Percentiles rank a stretch among this genome's conserved stretches.
Evolutionary conservation across 1,140 invertebrate species (phyloP).

Genomic region (Hydropsyche tenuis): DNA sequence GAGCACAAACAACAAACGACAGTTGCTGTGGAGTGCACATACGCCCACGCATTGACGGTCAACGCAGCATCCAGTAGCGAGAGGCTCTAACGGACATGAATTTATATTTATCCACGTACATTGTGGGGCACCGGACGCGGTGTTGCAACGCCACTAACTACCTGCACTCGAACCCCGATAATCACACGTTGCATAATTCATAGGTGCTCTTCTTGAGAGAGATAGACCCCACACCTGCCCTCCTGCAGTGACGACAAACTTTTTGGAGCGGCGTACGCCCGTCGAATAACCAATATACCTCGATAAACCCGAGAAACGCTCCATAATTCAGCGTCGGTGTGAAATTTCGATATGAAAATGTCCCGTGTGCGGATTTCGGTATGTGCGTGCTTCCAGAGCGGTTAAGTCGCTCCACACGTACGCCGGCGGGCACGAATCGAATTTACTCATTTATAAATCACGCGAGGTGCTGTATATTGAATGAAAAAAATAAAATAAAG

Average conservation of each 20-base stretch:
- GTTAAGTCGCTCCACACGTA: too few relatives aligned
- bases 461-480: background rate
- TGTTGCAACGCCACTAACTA: slow-evolving; percentile 14
- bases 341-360: too few relatives aligned
- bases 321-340: too few relatives aligned
- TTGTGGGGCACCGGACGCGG: background rate
- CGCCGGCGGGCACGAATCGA: slow-evolving; percentile 9
- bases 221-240: background rate
- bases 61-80: background rate
- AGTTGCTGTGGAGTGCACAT: too few relatives aligned
- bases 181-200: slow-evolving; percentile 24
- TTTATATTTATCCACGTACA: background rate
- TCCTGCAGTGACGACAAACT: slow-evolving; percentile 3
- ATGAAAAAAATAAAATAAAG: too few relatives aligned
- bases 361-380: too few relatives aligned
- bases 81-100: background rate
- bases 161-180: slow-evolving; percentile 17
- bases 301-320: too few relatives aligned
- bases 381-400: too few relatives aligned
- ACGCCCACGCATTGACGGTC: background rate
- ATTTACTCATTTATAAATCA: slow-evolving; percentile 10
- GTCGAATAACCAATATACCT: slow-evolving; percentile 5
- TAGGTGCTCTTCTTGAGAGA: background rate
- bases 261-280: background rate
- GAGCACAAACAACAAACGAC: background rate